A percentile compares a stretch with the other conserved stretches of the same genome.
These are phyloP conservation scores for Andrena flavipes DNA, from an alignment of 2,888 invertebrate species.

Conservation along the genomic window DNA sequence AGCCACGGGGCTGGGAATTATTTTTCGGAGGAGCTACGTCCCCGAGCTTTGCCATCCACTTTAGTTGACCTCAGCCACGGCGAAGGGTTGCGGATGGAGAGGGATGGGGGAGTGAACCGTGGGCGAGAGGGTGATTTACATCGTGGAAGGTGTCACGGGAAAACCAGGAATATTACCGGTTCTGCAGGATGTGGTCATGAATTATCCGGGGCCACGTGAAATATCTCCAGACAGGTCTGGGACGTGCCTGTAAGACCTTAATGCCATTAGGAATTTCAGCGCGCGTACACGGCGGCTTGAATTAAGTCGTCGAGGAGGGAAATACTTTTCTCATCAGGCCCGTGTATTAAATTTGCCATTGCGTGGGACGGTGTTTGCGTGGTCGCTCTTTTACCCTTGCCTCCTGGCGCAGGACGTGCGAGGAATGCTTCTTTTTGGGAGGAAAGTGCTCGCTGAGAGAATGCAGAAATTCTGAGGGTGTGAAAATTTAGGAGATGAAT, in stretches of 20 bases:
- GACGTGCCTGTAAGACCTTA: constrained; percentile 55
- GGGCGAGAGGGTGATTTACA: constrained; percentile 56
- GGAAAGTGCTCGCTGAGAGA: no score
- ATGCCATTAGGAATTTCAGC: constrained; percentile 58
- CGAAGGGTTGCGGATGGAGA: not conserved
- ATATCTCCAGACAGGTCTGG: constrained; percentile 61
- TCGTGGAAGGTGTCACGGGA: constrained; percentile 56
- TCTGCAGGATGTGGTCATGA: constrained; percentile 66
- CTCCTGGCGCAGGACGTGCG: no score
- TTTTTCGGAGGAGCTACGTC: constrained; percentile 57
- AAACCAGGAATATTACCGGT: constrained; percentile 69
- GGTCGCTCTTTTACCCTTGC: not conserved
- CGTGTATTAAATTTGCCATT: not conserved
- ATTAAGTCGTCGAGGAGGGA: constrained; percentile 33
- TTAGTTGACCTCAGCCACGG: constrained; percentile 27
- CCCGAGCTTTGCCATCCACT: constrained; percentile 59
- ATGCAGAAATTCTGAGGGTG: no score
- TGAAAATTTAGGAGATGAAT: no score
- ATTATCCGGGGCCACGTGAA: constrained; percentile 64
- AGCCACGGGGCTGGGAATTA: constrained; percentile 47
- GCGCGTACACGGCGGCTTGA: constrained; percentile 20
- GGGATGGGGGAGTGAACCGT: not conserved
- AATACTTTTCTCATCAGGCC: constrained; percentile 28
- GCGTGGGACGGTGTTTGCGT: not conserved
- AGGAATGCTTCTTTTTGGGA: no score